Evolutionary conservation across 2,888 invertebrate genomes (phyloP).

Genomic region (Laspeyria flexula): DNA sequence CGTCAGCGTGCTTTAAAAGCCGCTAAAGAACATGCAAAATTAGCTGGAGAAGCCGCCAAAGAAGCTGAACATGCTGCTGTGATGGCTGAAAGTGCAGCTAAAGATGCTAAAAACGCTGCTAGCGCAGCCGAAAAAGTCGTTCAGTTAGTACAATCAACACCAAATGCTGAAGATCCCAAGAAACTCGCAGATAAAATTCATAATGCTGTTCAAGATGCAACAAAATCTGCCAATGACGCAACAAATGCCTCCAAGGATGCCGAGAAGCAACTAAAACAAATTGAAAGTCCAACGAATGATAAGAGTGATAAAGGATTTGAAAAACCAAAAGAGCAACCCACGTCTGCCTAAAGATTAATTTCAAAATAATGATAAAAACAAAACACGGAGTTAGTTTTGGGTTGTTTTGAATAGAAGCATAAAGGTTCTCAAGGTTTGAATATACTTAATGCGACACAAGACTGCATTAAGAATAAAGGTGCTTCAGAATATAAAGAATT

Average conservation of each 20-base stretch:
- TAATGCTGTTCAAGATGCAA: background rate
- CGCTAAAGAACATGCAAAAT: conserved; percentile 25
- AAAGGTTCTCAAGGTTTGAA: no score
- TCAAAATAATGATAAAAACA: background rate
- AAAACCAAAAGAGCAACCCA: background rate
- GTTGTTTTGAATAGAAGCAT: no score
- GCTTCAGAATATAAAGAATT: no score
- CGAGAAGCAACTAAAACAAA: background rate
- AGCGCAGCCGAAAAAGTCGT: conserved; percentile 34
- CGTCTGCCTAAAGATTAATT: background rate
- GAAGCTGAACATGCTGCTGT: conserved; percentile 40
- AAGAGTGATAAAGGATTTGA: background rate
- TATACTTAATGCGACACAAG: no score
- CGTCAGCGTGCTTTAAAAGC: conserved; percentile 8
- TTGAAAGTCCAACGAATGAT: background rate
- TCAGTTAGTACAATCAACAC: conserved; percentile 23
- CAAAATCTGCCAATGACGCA: background rate
- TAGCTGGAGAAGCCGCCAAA: conserved; percentile 39
- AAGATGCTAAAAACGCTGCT: conserved; percentile 32
- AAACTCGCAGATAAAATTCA: background rate
- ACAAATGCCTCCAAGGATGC: conserved; percentile 3
- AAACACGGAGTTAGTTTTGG: no score
- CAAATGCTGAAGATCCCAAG: background rate
- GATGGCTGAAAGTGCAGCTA: conserved; percentile 33
- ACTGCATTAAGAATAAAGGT: no score